These are phyloP conservation scores for Machimus atricapillus DNA, from an alignment of 2,888 invertebrate genomes.

Conservation along the genomic window DNA sequence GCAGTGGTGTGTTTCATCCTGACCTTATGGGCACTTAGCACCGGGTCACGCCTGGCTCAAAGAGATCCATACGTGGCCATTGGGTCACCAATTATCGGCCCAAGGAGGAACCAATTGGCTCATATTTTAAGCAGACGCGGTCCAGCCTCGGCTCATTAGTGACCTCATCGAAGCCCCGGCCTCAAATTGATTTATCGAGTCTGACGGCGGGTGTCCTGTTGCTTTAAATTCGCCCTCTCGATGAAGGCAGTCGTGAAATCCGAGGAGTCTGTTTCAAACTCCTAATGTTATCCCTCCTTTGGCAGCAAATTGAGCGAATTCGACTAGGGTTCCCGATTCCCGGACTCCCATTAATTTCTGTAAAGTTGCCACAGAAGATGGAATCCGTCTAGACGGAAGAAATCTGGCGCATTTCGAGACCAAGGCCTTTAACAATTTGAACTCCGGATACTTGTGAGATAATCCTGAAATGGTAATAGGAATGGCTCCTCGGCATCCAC, in stretches of 20 bases:
- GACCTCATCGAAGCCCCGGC: not conserved
- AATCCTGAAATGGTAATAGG: not conserved
- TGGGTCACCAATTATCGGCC: not conserved
- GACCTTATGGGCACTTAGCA: slow-evolving; percentile 20
- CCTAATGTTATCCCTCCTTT: not conserved
- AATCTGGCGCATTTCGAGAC: not conserved
- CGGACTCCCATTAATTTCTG: not conserved
- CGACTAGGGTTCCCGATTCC: not conserved
- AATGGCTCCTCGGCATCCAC: not conserved
- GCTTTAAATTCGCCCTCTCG: not conserved
- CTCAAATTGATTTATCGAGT: not conserved
- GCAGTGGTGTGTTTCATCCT: slow-evolving; percentile 13
- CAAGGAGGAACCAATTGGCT: slow-evolving; percentile 6
- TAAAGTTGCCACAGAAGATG: not conserved
- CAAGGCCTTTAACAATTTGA: not conserved
- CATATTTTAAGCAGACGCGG: not conserved
- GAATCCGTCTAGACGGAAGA: not conserved
- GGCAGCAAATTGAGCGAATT: not conserved
- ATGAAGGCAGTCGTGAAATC: not conserved
- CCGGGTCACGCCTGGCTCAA: not conserved
- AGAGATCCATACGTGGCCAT: not conserved
- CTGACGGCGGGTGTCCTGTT: not conserved
- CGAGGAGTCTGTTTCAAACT: not conserved
- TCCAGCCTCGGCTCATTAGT: not conserved
- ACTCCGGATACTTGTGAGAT: not conserved